Conservation (phyloP, 2,113 vertebrate genomes). For the Orthonyx spaldingii region DNA sequence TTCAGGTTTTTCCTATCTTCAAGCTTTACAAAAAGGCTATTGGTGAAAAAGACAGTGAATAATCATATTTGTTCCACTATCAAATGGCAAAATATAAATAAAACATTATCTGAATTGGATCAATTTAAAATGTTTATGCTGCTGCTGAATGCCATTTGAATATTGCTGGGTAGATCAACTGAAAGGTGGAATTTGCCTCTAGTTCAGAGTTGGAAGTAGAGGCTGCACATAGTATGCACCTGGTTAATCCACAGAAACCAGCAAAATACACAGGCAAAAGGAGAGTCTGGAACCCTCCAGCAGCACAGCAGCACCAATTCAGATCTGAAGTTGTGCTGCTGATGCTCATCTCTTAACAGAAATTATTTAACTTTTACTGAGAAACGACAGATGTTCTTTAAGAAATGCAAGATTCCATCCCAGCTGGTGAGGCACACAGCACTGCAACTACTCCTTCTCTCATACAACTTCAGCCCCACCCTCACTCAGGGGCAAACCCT, state of each 20-base stretch:
- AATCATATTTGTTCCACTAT: background rate
- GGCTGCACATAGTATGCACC: background rate
- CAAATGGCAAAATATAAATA: background rate
- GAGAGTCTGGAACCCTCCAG: background rate
- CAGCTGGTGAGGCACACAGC: background rate
- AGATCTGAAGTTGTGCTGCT: background rate
- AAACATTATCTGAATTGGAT: background rate
- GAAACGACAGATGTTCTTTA: background rate
- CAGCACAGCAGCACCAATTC: background rate
- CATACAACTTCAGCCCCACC: fast-evolving
- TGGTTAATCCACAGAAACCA: background rate
- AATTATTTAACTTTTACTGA: background rate
- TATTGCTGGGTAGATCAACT: background rate
- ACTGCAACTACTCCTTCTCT: background rate
- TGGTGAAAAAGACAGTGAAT: background rate
- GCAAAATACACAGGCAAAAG: background rate
- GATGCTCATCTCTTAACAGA: background rate
- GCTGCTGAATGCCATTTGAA: background rate
- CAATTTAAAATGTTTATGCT: background rate
- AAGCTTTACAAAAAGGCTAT: background rate
- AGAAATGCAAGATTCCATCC: background rate
- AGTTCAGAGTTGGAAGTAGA: background rate
- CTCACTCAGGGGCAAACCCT: fast-evolving
- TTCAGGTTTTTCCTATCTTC: slow-evolving; percentile 3
- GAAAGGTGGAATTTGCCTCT: background rate